Evolutionary conservation across 2,113 vertebrate genomes (phyloP).

Genomic region (Ginglymostoma cirratum): DNA sequence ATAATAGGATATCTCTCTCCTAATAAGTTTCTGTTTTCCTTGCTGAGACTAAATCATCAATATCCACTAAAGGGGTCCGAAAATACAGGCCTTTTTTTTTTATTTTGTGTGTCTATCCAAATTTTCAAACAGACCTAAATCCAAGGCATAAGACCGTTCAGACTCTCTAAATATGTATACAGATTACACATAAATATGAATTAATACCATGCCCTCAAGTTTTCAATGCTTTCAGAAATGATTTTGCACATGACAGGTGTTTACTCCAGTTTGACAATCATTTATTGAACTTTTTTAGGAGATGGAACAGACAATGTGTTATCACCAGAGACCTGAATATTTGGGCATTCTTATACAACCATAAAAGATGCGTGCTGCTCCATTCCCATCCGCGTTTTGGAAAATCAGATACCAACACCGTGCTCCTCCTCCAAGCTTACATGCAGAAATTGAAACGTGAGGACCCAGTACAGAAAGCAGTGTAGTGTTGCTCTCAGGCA

Average conservation of each 20-base stretch:
- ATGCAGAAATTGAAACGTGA: no score
- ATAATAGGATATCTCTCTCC: neutral
- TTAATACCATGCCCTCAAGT: neutral
- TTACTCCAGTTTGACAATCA: neutral
- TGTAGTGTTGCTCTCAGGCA: no score
- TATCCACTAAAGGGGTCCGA: neutral
- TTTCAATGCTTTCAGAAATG: neutral
- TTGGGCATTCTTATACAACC: no score
- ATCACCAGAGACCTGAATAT: no score
- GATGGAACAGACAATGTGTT: no score
- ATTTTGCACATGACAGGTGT: neutral
- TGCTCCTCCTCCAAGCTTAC: no score
- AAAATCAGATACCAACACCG: no score
- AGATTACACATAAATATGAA: neutral
- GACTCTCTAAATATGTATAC: neutral
- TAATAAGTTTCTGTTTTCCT: neutral
- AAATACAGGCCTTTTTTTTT: no score
- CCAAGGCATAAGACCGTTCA: neutral
- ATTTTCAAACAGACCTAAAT: no score
- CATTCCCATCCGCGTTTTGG: no score
- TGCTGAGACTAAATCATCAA: neutral
- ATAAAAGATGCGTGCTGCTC: no score
- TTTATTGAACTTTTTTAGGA: neutral
- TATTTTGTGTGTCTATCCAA: neutral
- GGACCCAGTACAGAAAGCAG: no score